Evolutionary conservation across 2,888 invertebrate genomes (phyloP).

Genomic region (Ophion ventricosus): DNA sequence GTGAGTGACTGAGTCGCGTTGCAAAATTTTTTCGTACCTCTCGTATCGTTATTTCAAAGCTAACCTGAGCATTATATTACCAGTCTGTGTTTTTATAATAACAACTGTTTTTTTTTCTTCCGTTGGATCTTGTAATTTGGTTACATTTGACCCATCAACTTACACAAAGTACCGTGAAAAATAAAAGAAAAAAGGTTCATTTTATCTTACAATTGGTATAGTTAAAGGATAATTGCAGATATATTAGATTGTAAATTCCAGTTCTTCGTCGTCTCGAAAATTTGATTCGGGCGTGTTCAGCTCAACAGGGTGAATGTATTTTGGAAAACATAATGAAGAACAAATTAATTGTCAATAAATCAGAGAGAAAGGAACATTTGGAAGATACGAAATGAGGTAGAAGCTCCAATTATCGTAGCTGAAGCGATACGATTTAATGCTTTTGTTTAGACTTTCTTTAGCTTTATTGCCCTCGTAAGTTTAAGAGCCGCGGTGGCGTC

Average conservation of each 20-base stretch:
- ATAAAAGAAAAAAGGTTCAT: not conserved
- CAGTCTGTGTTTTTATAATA: not conserved
- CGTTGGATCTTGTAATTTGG: too few relatives aligned
- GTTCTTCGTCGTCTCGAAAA: too few relatives aligned
- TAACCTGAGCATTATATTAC: not conserved
- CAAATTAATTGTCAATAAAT: constrained; percentile 9
- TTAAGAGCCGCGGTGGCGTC: not conserved
- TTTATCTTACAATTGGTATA: too few relatives aligned
- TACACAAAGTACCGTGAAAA: not conserved
- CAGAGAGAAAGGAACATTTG: not conserved
- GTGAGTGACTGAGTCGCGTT: not conserved
- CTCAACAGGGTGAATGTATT: not conserved
- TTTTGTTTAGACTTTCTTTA: constrained; percentile 16
- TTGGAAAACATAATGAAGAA: not conserved
- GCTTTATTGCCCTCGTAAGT: constrained; percentile 10
- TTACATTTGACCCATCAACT: too few relatives aligned
- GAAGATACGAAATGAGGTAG: not conserved
- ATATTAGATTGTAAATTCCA: too few relatives aligned
- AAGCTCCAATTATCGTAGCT: not conserved
- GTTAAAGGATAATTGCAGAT: too few relatives aligned
- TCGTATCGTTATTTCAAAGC: not conserved
- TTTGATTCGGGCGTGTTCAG: too few relatives aligned
- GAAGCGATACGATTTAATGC: not conserved
- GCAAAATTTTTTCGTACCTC: not conserved
- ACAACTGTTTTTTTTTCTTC: too few relatives aligned